Percentiles rank a stretch among this genome's conserved stretches.
Evolutionary conservation across 53 echinoderm and acorn worm genomes (phyloP).

Genomic region (Paracentrotus lividus): DNA sequence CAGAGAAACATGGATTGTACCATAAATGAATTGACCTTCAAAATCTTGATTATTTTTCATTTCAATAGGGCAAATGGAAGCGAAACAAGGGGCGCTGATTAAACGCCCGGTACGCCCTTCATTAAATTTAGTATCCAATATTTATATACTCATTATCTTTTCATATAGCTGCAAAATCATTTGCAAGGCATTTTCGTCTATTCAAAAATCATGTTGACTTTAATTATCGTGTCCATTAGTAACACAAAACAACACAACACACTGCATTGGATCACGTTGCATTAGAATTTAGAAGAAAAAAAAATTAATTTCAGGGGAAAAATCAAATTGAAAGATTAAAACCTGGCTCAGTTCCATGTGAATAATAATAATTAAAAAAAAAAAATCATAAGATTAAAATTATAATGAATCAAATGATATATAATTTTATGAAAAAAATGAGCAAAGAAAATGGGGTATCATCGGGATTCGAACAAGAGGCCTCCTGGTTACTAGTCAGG

Average conservation of each 20-base stretch:
- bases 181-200: neutral
- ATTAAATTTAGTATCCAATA: neutral
- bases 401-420: too few relatives aligned
- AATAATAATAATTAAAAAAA: too few relatives aligned
- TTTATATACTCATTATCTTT: neutral
- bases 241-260: neutral
- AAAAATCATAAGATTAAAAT: too few relatives aligned
- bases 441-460: too few relatives aligned
- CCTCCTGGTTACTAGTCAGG: too few relatives aligned
- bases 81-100: neutral
- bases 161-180: neutral
- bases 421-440: too few relatives aligned
- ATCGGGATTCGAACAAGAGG: neutral
- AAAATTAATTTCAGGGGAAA: too few relatives aligned
- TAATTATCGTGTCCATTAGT: neutral
- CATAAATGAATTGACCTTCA: neutral
- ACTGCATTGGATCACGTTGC: too few relatives aligned
- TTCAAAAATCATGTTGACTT: neutral
- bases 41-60: neutral
- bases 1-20: neutral
- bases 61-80: neutral
- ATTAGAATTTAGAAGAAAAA: too few relatives aligned
- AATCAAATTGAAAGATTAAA: too few relatives aligned
- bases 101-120: neutral
- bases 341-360: too few relatives aligned